Conservation (phyloP, 2,888 invertebrate species). For the Philhelius pedissequus region DNA sequence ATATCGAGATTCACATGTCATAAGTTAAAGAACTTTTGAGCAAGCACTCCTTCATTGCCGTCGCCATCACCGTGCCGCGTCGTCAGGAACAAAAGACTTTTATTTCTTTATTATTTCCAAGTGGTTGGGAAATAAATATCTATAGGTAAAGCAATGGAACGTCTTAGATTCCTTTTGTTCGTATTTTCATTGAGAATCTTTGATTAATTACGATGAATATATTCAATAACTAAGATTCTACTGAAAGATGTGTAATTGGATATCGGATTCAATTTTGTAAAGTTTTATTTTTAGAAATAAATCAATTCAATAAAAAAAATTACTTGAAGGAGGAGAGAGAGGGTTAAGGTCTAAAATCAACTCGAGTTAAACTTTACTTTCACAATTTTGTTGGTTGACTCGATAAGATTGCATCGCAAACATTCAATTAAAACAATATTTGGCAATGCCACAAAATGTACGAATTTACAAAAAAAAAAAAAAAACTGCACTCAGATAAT, state of each 20-base stretch:
- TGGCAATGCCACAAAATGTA: too few relatives aligned
- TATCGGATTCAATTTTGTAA: not conserved
- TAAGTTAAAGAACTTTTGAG: conserved; percentile 19
- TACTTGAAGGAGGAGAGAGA: too few relatives aligned
- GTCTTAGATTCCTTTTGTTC: not conserved
- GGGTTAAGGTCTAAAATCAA: too few relatives aligned
- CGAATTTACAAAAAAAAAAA: too few relatives aligned
- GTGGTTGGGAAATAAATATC: not conserved
- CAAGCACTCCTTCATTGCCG: not conserved
- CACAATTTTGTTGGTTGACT: too few relatives aligned
- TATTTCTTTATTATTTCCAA: not conserved
- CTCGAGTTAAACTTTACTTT: too few relatives aligned
- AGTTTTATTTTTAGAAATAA: not conserved
- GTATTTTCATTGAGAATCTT: not conserved
- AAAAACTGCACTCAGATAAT: not conserved
- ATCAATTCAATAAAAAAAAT: not conserved
- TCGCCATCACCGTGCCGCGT: too few relatives aligned
- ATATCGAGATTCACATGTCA: conserved; percentile 45
- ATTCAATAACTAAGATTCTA: not conserved
- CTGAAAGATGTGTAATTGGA: not conserved
- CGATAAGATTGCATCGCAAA: too few relatives aligned
- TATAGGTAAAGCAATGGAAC: not conserved
- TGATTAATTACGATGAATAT: conserved; percentile 17
- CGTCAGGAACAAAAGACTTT: not conserved
- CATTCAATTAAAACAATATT: too few relatives aligned